A percentile compares a stretch with the other conserved stretches of the same genome.
phyloP scores from a whole-genome alignment of 2,888 invertebrate species.

The Argynnis bischoffii region DNA sequence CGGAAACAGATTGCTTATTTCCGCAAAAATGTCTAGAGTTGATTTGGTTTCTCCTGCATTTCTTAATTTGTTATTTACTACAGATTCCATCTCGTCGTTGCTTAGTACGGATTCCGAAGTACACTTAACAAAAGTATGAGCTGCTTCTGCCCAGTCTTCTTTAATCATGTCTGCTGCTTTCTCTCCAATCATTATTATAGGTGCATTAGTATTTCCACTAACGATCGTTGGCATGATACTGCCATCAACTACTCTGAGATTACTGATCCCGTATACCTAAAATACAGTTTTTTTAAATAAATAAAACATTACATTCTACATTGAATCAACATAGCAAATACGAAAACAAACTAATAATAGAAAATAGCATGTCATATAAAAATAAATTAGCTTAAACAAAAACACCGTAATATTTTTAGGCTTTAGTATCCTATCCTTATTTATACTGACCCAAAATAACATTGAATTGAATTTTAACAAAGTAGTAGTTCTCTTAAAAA shows the following conservation, averaged over 20 bases:
- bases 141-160: slow-evolving; percentile 82
- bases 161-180: slow-evolving; percentile 92
- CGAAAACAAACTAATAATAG: no score
- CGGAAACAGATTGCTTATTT: slow-evolving; percentile 60
- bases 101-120: slow-evolving; percentile 7
- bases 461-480: neutral
- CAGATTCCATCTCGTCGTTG: neutral
- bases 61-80: slow-evolving; percentile 18
- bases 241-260: slow-evolving; percentile 89
- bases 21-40: slow-evolving; percentile 58
- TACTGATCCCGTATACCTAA: slow-evolving; percentile 85
- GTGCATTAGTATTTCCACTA: slow-evolving; percentile 92
- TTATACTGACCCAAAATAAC: no score
- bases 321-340: no score
- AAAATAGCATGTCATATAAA: no score
- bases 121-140: slow-evolving; percentile 15
- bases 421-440: no score
- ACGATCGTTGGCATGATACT: slow-evolving; percentile 92
- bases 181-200: slow-evolving; percentile 92
- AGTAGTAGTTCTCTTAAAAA: neutral
- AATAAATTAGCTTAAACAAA: no score
- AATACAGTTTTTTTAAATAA: slow-evolving; percentile 30
- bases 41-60: slow-evolving; percentile 11
- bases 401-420: no score
- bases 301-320: no score